Evolutionary conservation across 2,888 invertebrate species (phyloP).

Genomic region (Eristalis pertinax): DNA sequence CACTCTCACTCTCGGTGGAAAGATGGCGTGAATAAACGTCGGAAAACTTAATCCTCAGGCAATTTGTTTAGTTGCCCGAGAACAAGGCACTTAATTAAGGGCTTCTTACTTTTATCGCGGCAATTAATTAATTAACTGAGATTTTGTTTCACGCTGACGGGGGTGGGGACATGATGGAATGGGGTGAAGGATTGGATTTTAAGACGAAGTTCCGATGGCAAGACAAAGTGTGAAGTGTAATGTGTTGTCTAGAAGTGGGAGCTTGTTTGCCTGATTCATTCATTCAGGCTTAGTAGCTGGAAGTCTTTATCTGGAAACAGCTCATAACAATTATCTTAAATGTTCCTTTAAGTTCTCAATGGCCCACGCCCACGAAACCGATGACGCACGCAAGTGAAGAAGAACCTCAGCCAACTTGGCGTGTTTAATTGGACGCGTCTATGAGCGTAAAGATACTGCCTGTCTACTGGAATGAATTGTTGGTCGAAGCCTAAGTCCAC

Average conservation of each 20-base stretch:
- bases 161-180: neutral
- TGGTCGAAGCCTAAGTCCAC: too few relatives aligned
- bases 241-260: neutral
- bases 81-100: constrained; percentile 73
- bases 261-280: neutral
- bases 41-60: constrained; percentile 31
- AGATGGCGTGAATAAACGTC: constrained; percentile 34
- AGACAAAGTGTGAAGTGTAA: neutral
- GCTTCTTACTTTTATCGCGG: constrained; percentile 70
- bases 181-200: neutral
- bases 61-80: constrained; percentile 46
- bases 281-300: neutral
- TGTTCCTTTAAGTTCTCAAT: too few relatives aligned
- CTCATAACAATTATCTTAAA: too few relatives aligned
- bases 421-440: too few relatives aligned
- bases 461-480: too few relatives aligned
- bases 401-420: too few relatives aligned
- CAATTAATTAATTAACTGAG: constrained; percentile 74
- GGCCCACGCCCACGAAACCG: too few relatives aligned
- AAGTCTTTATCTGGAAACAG: too few relatives aligned
- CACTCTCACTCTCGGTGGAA: neutral
- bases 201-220: neutral
- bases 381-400: too few relatives aligned
- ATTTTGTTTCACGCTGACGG: constrained; percentile 23
- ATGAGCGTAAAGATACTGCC: too few relatives aligned